phyloP scores from a whole-genome alignment of 2,797 vertebrate species.

The Neopelma chrysocephalum region DNA sequence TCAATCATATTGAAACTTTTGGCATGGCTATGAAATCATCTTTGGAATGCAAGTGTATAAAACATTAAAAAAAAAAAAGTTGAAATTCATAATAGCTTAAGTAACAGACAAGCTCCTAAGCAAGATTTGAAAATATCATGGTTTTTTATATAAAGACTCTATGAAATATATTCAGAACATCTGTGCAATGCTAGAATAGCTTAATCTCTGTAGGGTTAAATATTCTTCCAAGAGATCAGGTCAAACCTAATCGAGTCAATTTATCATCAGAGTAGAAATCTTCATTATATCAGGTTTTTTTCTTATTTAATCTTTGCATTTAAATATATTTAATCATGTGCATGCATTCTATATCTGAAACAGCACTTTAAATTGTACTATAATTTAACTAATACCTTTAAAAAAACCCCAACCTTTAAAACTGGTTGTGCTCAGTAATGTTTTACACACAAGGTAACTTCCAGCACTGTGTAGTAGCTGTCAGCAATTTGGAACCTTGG shows the following conservation, averaged over 20 bases:
- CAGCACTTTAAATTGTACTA: not conserved
- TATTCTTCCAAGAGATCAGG: not conserved
- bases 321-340: not conserved
- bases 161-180: not conserved
- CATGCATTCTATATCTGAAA: not conserved
- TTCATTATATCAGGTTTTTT: not conserved
- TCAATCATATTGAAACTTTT: not conserved
- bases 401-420: rapidly evolving
- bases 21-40: not conserved
- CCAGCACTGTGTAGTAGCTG: not conserved
- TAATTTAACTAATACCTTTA: not conserved
- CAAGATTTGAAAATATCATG: not conserved
- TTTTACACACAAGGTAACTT: not conserved
- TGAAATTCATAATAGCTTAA: not conserved
- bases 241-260: not conserved
- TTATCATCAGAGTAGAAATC: not conserved
- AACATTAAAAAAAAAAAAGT: not conserved
- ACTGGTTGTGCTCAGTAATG: not conserved
- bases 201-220: not conserved
- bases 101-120: not conserved
- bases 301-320: not conserved
- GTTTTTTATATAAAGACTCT: not conserved
- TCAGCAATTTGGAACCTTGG: constrained; percentile 26
- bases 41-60: not conserved
- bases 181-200: not conserved